Evolutionary conservation across 2,113 vertebrate genomes (phyloP), one percentile per base, ranked within the genome.

Genomic region (Chamaetylas fuelleborni): DNA sequence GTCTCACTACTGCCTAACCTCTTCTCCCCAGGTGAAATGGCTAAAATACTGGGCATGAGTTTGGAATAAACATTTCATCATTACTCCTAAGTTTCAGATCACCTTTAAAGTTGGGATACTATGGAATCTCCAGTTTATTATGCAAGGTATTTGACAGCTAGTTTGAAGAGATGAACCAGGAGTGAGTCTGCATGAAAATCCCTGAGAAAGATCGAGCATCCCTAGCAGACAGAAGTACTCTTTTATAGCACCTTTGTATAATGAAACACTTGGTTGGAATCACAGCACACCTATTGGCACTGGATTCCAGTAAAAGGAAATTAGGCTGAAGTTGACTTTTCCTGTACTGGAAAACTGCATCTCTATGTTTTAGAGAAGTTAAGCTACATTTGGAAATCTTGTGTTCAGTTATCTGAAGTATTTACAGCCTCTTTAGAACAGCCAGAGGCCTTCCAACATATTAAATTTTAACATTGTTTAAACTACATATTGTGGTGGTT

Each of bases 241-340:
- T 86, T 90, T 61, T 66, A 87, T 2, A 83, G 70, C 47, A 57
- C 78, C 62, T 80, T 38, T 15, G 48, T 77, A 70, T 73, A 90
- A 94, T 77, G 85, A 95, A 93, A 94, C 90, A 92, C 82, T 67
- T 88, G 67, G 23, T 0, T 81, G 62, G 79, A 93, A 96, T 80
- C 71, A 90, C 25, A 88, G 43, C 29, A 51, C 33, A 80, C 16
- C 33, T 24, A 53, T 1, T 62, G 67, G 36, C 38, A 86, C 0
- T 25, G 45, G 54, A 77, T 61, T 77, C 50, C 47, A 85, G 51
- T 31, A 77, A 85, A 73, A 87, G 42, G 33, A 95, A 91, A 95
- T 92, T 67, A 89, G 40, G 18, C 7, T 58, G 54, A 91, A 33
- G 84, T 50, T 5, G 12, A 73, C 58, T 82, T 86, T 78, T 72